Evolutionary conservation across 2,797 vertebrate species (phyloP).

Genomic region (Acestrorhynchus altus): DNA sequence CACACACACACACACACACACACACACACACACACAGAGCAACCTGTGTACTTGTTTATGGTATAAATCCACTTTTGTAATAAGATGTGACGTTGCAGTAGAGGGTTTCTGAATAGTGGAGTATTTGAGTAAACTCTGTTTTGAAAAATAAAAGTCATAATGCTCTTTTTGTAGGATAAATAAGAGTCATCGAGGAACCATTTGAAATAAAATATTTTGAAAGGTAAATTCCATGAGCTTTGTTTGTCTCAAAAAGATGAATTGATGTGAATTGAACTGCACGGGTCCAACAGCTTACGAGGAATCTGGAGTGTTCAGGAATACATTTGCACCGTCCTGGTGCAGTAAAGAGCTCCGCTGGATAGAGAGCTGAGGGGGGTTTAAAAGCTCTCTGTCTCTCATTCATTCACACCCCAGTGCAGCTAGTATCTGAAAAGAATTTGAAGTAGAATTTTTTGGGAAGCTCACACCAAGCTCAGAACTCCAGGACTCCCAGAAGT

Average conservation of each 20-base stretch:
- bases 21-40: background rate
- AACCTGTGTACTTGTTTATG: conserved; percentile 34
- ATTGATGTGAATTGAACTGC: too few species aligned
- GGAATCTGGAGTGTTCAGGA: too few species aligned
- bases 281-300: too few species aligned
- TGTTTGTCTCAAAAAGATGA: background rate
- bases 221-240: conserved; percentile 1
- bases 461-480: too few species aligned
- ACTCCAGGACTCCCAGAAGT: too few species aligned
- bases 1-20: conserved; percentile 21
- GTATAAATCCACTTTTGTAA: conserved; percentile 56
- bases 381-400: too few species aligned
- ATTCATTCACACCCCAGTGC: too few species aligned
- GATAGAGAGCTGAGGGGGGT: too few species aligned
- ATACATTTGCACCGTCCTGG: too few species aligned
- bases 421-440: too few species aligned
- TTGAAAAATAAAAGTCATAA: conserved; percentile 24
- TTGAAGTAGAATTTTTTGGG: too few species aligned
- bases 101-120: conserved; percentile 41
- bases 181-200: conserved; percentile 38
- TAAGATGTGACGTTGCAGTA: conserved; percentile 48
- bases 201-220: conserved; percentile 57
- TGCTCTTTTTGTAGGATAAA: conserved; percentile 50
- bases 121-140: conserved; percentile 39
- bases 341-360: too few species aligned